phyloP scores from a whole-genome alignment of 35 echinoderm and acorn worm genomes.

The Ophiothrix spiculata region DNA sequence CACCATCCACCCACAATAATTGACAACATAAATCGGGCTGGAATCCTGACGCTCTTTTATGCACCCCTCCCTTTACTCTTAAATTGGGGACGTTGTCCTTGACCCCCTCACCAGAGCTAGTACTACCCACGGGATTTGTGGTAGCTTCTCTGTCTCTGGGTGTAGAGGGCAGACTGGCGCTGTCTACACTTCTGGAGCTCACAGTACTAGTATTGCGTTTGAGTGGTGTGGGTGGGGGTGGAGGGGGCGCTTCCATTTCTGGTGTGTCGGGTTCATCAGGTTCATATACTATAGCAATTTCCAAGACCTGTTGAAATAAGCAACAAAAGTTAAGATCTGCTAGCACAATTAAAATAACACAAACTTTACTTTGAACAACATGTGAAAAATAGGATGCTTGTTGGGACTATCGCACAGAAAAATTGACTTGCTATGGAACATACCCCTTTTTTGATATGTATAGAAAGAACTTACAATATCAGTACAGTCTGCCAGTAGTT shows the following conservation, averaged over 20 bases:
- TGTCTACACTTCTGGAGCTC: constrained; percentile 33
- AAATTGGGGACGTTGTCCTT: constrained; percentile 90
- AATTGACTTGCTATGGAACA: too few relatives aligned
- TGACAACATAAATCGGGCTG: constrained; percentile 79
- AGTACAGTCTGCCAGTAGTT: too few relatives aligned
- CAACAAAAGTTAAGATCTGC: not conserved
- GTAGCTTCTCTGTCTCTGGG: constrained; percentile 13
- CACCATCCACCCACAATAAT: constrained; percentile 86
- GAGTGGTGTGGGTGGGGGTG: constrained; percentile 57
- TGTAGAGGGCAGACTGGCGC: constrained; percentile 31
- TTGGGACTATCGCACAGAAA: too few relatives aligned
- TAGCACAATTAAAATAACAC: too few relatives aligned
- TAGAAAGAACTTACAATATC: too few relatives aligned
- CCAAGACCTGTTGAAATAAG: constrained; percentile 56
- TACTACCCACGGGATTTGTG: constrained; percentile 28
- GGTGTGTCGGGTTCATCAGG: constrained; percentile 87
- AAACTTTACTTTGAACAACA: too few relatives aligned
- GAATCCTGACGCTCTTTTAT: constrained; percentile 70
- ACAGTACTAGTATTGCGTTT: constrained; percentile 83
- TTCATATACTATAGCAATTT: constrained; percentile 90
- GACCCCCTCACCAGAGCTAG: constrained; percentile 63
- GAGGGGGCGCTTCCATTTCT: constrained; percentile 73
- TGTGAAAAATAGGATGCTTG: too few relatives aligned
- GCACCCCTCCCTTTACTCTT: constrained; percentile 67
- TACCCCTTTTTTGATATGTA: too few relatives aligned